A percentile compares a stretch with the other conserved stretches of the same genome.
Conservation (phyloP, 1,140 invertebrate genomes). For the Nixonia krombeini region DNA sequence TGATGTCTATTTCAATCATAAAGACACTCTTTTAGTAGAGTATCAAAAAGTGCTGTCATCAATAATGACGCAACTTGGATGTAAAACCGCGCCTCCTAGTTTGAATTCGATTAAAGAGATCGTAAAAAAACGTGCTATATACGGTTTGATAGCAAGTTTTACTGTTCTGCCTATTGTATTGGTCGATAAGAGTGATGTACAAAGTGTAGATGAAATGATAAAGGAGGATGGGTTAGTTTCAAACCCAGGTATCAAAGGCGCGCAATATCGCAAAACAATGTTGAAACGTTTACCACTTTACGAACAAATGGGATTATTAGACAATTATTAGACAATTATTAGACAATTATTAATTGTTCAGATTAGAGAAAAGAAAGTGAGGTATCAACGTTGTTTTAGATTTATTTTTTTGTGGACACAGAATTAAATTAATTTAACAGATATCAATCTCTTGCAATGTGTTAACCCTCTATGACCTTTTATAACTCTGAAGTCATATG, state of each 20-base stretch:
- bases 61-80: constrained; percentile 62
- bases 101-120: constrained; percentile 56
- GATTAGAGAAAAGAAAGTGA: too few relatives aligned
- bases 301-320: constrained; percentile 49
- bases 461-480: too few relatives aligned
- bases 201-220: constrained; percentile 54
- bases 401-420: too few relatives aligned
- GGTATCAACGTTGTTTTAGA: too few relatives aligned
- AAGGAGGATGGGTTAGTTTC: neutral
- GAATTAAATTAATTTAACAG: too few relatives aligned
- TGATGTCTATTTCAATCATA: constrained; percentile 51
- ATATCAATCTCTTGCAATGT: too few relatives aligned
- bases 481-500: too few relatives aligned
- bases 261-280: constrained; percentile 39
- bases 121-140: constrained; percentile 49
- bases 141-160: constrained; percentile 54
- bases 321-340: too few relatives aligned
- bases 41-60: constrained; percentile 56
- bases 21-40: constrained; percentile 63
- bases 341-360: too few relatives aligned
- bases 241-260: constrained; percentile 32
- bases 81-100: constrained; percentile 62
- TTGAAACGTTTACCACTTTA: constrained; percentile 48
- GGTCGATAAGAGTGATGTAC: constrained; percentile 41
- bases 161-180: constrained; percentile 53